These are phyloP conservation scores for Megalops atlanticus DNA, from an alignment of 2,113 vertebrate species.

Conservation along the genomic window DNA sequence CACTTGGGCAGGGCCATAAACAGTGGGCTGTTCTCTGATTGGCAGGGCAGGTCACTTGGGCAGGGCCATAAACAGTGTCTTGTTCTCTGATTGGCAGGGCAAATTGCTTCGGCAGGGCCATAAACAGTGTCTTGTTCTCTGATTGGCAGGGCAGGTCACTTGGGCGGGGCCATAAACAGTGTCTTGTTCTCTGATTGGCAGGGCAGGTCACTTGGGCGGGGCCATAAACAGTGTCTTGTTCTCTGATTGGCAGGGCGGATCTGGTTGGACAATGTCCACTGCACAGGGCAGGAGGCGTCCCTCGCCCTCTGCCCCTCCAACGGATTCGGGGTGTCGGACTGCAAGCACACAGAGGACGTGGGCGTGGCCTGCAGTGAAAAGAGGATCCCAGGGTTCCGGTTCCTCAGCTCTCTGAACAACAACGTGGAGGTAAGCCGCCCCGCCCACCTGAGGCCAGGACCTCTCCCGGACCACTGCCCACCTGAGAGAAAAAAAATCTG, in stretches of 20 bases:
- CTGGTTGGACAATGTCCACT: conserved; percentile 92
- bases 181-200: neutral
- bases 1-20: conserved; percentile 77
- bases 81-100: neutral
- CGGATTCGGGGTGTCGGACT: conserved; percentile 87
- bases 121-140: too few relatives aligned
- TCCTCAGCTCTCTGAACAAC: conserved; percentile 73
- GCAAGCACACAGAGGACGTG: conserved; percentile 91
- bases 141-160: too few relatives aligned
- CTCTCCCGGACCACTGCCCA: too few relatives aligned
- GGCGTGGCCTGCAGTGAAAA: conserved; percentile 86
- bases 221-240: conserved; percentile 16
- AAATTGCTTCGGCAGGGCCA: neutral
- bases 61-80: neutral
- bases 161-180: neutral
- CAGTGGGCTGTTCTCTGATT: too few relatives aligned
- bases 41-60: conserved; percentile 79
- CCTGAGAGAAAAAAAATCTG: too few relatives aligned
- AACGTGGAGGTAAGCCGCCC: conserved; percentile 74
- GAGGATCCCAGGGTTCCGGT: conserved; percentile 88
- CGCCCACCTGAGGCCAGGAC: too few relatives aligned
- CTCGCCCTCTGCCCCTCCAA: conserved; percentile 83
- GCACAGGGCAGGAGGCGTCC: conserved; percentile 78
- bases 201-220: too few relatives aligned
- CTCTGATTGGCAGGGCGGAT: conserved; percentile 75